Conservation (phyloP, 2,797 vertebrate species). For the Microtus agrestis region DNA sequence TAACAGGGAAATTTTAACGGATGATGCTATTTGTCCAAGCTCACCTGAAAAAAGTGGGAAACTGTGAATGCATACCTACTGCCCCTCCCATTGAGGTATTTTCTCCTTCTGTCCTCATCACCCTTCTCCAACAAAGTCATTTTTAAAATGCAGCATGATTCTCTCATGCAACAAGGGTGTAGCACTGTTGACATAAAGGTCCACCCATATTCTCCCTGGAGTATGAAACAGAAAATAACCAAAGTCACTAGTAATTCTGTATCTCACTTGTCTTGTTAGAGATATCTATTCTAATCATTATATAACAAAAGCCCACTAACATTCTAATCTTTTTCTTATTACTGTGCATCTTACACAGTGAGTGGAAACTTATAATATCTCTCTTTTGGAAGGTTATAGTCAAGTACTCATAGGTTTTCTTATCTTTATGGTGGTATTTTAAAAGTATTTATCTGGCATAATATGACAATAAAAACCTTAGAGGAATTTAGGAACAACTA, state of each 20-base stretch:
- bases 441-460: slow-evolving; percentile 25
- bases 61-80: not conserved
- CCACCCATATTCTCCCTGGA: not conserved
- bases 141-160: not conserved
- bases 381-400: slow-evolving; percentile 1
- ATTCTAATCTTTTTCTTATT: not conserved
- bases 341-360: not conserved
- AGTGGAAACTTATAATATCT: not conserved
- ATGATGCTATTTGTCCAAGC: not conserved
- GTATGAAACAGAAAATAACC: not conserved
- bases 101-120: not conserved
- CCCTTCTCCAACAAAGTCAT: not conserved
- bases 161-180: not conserved
- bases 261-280: not conserved
- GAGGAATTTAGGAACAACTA: slow-evolving; percentile 25
- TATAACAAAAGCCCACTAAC: not conserved
- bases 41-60: not conserved
- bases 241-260: not conserved
- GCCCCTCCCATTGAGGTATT: not conserved
- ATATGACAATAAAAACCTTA: slow-evolving; percentile 49
- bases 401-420: not conserved
- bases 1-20: not conserved
- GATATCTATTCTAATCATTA: not conserved
- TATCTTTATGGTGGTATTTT: slow-evolving; percentile 15
- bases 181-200: not conserved